phyloP scores from a whole-genome alignment of 2,113 vertebrate genomes.

The Oxyruncus cristatus region DNA sequence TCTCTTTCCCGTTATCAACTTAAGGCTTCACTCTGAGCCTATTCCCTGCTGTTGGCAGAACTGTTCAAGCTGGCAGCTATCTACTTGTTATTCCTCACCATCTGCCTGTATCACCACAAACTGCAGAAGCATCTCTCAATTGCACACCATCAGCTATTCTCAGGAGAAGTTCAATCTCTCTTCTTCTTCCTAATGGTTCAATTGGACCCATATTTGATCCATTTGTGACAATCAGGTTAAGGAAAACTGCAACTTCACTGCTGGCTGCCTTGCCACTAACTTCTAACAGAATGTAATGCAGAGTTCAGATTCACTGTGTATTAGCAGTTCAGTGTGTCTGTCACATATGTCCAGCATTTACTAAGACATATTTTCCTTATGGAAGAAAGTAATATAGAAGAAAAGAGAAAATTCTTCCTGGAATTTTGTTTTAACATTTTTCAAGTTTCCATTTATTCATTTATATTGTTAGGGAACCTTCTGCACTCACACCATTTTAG shows the following conservation, averaged over 20 bases:
- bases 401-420: not conserved
- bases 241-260: not conserved
- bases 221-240: not conserved
- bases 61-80: not conserved
- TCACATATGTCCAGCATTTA: not conserved
- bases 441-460: not conserved
- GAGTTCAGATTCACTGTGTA: not conserved
- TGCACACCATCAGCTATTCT: not conserved
- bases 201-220: not conserved
- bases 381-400: not conserved
- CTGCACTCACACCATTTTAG: not conserved
- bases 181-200: not conserved
- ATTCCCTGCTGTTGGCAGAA: not conserved
- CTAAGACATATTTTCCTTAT: not conserved
- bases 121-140: not conserved
- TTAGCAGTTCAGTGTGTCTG: not conserved
- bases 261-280: not conserved
- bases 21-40: not conserved
- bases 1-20: not conserved
- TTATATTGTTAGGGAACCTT: not conserved
- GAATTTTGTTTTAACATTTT: not conserved
- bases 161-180: not conserved
- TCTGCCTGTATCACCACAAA: not conserved
- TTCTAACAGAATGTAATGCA: not conserved
- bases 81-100: not conserved